Percentiles rank a stretch among this genome's conserved stretches.
phyloP scores from a whole-genome alignment of 2,888 invertebrate species.

The Catonia carolina region DNA sequence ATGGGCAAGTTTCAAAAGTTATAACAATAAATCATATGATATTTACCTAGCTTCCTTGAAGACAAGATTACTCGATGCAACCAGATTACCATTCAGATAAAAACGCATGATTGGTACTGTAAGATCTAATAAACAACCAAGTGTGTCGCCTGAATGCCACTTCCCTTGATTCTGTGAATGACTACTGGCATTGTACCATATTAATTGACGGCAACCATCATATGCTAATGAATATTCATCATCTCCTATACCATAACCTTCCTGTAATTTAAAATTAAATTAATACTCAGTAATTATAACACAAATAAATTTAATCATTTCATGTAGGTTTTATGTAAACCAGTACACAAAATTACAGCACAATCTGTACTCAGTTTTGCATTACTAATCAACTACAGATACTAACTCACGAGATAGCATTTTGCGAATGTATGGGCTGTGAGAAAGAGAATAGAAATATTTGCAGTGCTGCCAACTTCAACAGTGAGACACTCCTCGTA shows the following conservation, averaged over 20 bases:
- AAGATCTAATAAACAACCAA: conserved; percentile 80
- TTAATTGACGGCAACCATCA: conserved; percentile 82
- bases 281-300: conserved; percentile 13
- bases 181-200: conserved; percentile 83
- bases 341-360: too few species aligned
- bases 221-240: conserved; percentile 83
- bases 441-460: too few species aligned
- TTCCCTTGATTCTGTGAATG: conserved; percentile 51
- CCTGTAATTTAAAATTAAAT: conserved; percentile 50
- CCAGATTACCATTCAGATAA: conserved; percentile 68
- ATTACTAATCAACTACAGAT: too few species aligned
- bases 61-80: conserved; percentile 63
- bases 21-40: too few species aligned
- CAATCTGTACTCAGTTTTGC: too few species aligned
- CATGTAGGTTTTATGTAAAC: too few species aligned
- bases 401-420: too few species aligned
- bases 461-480: too few species aligned
- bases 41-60: conserved; percentile 68
- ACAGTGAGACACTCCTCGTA: too few species aligned
- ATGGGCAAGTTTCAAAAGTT: too few species aligned
- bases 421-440: too few species aligned
- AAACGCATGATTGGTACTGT: conserved; percentile 66
- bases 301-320: conserved; percentile 9
- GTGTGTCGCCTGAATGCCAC: conserved; percentile 78
- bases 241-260: conserved; percentile 93